Conservation (phyloP, 1,140 invertebrate genomes). For the Ladona fulva region DNA sequence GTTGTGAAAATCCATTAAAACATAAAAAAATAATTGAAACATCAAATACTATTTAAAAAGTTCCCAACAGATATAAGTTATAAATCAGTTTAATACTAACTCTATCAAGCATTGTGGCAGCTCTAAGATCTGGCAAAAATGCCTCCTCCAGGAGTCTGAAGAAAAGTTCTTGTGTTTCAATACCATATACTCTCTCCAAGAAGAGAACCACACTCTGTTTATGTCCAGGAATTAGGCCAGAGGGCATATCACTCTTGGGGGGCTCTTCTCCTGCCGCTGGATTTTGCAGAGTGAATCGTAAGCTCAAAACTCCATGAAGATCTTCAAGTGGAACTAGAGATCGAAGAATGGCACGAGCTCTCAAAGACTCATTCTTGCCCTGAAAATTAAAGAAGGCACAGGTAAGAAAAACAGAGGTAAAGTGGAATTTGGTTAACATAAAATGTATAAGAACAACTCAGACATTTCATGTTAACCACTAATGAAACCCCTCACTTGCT, state of each 20-base stretch:
- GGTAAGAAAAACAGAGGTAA: no score
- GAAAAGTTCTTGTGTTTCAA: slow-evolving; percentile 93
- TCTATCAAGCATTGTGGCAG: slow-evolving; percentile 94
- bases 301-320: slow-evolving; percentile 90
- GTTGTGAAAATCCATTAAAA: no score
- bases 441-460: no score
- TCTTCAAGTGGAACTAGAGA: slow-evolving; percentile 96
- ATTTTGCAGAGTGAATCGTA: slow-evolving; percentile 79
- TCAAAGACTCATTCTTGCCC: slow-evolving; percentile 96
- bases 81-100: slow-evolving; percentile 35
- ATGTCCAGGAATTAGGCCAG: slow-evolving; percentile 89
- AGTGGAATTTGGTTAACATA: no score
- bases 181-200: slow-evolving; percentile 96
- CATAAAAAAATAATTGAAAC: no score
- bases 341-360: slow-evolving; percentile 92
- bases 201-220: slow-evolving; percentile 97
- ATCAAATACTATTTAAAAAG: no score
- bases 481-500: no score
- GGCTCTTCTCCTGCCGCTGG: slow-evolving; percentile 72
- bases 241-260: slow-evolving; percentile 82
- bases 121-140: slow-evolving; percentile 92
- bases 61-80: no score
- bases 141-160: slow-evolving; percentile 94
- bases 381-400: slow-evolving; percentile 33
- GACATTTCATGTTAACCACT: no score